These are phyloP conservation scores for Portunus trituberculatus DNA, from an alignment of 1,140 invertebrate genomes.

Conservation along the genomic window DNA sequence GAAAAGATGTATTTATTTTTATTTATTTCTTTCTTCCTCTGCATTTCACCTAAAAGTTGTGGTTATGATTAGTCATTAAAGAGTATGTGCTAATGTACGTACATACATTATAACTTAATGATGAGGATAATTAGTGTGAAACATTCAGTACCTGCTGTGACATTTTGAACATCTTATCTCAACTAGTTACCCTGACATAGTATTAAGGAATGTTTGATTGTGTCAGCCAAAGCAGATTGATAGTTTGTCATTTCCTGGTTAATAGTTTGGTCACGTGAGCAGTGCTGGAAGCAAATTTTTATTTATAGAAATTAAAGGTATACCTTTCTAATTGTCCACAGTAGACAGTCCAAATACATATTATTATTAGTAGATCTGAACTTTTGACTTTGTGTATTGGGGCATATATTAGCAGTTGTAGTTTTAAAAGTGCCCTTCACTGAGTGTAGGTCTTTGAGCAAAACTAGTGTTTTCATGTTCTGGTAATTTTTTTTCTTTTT, in stretches of 20 bases:
- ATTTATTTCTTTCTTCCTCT: too few relatives aligned
- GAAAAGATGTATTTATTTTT: neutral
- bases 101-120: neutral
- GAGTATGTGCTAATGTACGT: neutral
- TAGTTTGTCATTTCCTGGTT: constrained; percentile 8
- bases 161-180: neutral
- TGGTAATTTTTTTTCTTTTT: neutral
- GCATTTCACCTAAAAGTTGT: too few relatives aligned
- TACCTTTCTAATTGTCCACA: neutral
- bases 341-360: constrained; percentile 1
- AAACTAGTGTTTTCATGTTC: constrained; percentile 33
- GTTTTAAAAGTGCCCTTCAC: constrained; percentile 9
- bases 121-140: neutral
- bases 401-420: constrained; percentile 32
- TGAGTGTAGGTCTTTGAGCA: constrained; percentile 25
- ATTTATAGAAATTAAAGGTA: neutral
- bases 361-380: constrained; percentile 57
- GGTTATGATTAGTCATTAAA: neutral
- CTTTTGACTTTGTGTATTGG: neutral
- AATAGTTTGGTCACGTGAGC: neutral
- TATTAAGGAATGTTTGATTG: neutral
- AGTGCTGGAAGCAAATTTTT: neutral
- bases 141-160: constrained; percentile 20
- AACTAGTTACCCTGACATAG: neutral
- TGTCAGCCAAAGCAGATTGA: neutral